Percentiles rank a stretch among this genome's conserved stretches.
These are phyloP conservation scores for Calephelis virginiensis DNA, from an alignment of 1,140 invertebrate genomes.

Conservation along the genomic window DNA sequence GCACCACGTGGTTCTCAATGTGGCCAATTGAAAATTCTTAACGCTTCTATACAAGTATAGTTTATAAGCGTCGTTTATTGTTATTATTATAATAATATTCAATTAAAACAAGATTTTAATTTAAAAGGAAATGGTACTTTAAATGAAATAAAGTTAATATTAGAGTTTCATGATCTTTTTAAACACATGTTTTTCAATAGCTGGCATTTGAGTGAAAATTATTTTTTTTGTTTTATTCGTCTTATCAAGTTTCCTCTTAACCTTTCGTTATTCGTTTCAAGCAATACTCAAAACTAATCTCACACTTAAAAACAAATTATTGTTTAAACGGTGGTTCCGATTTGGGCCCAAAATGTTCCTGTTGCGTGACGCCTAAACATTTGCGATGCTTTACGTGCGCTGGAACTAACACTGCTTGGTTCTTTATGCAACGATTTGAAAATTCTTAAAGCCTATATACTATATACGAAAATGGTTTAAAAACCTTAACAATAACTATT, in stretches of 20 bases:
- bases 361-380: slow-evolving; percentile 38
- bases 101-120: too few relatives aligned
- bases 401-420: slow-evolving; percentile 25
- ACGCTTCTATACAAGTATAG: too few relatives aligned
- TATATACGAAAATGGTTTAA: neutral
- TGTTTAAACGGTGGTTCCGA: slow-evolving; percentile 32
- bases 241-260: too few relatives aligned
- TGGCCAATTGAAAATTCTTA: too few relatives aligned
- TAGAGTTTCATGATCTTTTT: too few relatives aligned
- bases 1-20: neutral
- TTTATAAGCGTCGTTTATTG: too few relatives aligned
- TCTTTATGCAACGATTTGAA: neutral
- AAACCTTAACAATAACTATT: neutral
- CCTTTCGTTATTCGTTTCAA: slow-evolving; percentile 29
- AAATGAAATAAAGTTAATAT: too few relatives aligned
- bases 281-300: slow-evolving; percentile 38
- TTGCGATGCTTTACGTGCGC: slow-evolving; percentile 34
- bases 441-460: neutral
- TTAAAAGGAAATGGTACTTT: too few relatives aligned
- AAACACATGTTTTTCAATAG: too few relatives aligned
- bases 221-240: too few relatives aligned
- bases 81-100: too few relatives aligned
- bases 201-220: too few relatives aligned
- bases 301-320: slow-evolving; percentile 37
- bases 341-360: slow-evolving; percentile 33